Evolutionary conservation across 2,888 invertebrate species (phyloP), one percentile per base, ranked within the genome.

Genomic region (Calliphora vomitoria): DNA sequence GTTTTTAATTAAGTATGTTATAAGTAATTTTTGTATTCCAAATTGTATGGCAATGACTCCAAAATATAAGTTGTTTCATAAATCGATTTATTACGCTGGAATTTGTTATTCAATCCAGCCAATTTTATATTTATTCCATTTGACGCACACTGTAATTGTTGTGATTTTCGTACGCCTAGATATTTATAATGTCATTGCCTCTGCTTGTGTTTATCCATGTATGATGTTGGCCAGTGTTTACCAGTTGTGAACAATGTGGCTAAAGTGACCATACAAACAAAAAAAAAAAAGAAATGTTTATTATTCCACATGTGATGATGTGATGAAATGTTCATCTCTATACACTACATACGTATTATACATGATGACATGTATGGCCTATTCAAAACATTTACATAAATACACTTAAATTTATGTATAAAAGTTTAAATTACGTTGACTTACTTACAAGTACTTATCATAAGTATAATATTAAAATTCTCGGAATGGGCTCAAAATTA

Each of bases 201-300:
- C 25, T 11, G 35, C n/a, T 2, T 71, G 50, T 72, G 20, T 55
- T 72, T 38, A 55, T 55, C 13, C 58, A 58, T 25, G 38, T 72
- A 38, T 38, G 38, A 38, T 55, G 71, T 35, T 55, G 55, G 71
- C 35, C 53, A 38, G 38, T 55, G 15, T 55, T 53, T 55, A 55
- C 55, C 35, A 72, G 71, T 55, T 72, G 71, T 72, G 71, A 72
- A 72, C 71, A 72, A 55, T 72, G 71, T 72, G 71, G 55, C 55
- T 35, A 38, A 71, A 38, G 3, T 71, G 55, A n/a, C 71, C 71
- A 72, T 38, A 38, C 5, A 71, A 35, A 72, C 25, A 58, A 53
- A 55, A 35, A 25, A 25, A 25, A 25, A 25, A 25, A 25, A n/a
- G n/a, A 1, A 71, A 18, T 53, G 1, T 55, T 38, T 72, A 18